Evolutionary conservation across 2,888 invertebrate species (phyloP).

Genomic region (Spatulosminthurus flaviceps): DNA sequence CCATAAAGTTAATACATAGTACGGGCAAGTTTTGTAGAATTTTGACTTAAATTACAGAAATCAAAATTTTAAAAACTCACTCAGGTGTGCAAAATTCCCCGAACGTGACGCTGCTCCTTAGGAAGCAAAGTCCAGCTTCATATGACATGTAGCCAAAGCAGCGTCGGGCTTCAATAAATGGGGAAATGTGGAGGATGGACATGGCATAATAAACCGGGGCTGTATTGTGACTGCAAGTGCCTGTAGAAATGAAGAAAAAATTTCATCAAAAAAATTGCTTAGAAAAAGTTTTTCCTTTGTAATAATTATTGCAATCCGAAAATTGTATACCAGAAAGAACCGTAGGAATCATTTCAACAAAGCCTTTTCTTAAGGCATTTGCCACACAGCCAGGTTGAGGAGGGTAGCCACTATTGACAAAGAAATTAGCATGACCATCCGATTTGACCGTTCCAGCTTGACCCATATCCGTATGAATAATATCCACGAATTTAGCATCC

Average conservation of each 20-base stretch:
- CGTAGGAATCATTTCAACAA: not conserved
- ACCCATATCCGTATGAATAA: constrained; percentile 39
- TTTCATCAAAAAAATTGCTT: too few relatives aligned
- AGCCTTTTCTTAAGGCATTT: not conserved
- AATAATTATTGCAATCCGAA: not conserved
- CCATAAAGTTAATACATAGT: too few relatives aligned
- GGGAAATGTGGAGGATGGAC: not conserved
- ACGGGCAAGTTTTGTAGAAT: too few relatives aligned
- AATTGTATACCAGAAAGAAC: constrained; percentile 19
- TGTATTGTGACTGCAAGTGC: constrained; percentile 23
- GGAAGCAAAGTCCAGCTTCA: not conserved
- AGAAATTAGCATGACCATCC: constrained; percentile 41
- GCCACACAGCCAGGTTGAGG: constrained; percentile 32
- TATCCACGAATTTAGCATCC: constrained; percentile 38
- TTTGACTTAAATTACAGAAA: too few relatives aligned
- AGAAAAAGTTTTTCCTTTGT: too few relatives aligned
- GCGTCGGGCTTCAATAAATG: not conserved
- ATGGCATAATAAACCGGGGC: constrained; percentile 1
- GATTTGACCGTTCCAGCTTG: constrained; percentile 34
- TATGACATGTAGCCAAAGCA: constrained; percentile 29
- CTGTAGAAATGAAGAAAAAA: not conserved
- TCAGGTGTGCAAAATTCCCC: constrained; percentile 26
- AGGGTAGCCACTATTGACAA: constrained; percentile 37
- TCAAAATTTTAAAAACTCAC: too few relatives aligned
- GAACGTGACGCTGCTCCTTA: not conserved